Conservation (phyloP, 2,113 vertebrate genomes). For the Vanacampus margaritifer region DNA sequence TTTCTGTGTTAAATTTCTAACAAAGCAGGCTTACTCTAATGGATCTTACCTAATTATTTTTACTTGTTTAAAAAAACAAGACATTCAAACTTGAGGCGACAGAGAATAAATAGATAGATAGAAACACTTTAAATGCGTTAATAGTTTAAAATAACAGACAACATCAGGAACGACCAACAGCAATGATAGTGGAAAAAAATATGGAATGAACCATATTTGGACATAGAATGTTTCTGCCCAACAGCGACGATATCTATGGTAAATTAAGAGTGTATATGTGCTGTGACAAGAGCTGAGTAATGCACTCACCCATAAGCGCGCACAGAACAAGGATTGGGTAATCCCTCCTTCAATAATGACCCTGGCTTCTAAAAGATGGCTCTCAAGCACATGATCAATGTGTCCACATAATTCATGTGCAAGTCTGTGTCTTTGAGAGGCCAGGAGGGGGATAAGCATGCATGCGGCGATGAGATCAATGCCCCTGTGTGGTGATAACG, state of each 20-base stretch:
- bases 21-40: neutral
- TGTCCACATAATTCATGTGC: conserved; percentile 96
- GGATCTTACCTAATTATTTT: neutral
- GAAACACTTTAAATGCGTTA: too few relatives aligned
- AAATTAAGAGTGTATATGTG: conserved; percentile 47
- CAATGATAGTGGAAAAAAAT: too few relatives aligned
- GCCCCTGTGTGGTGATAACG: conserved; percentile 86
- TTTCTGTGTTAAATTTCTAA: neutral
- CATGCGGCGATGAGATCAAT: conserved; percentile 91
- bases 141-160: too few relatives aligned
- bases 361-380: conserved; percentile 93
- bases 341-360: conserved; percentile 90
- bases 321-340: conserved; percentile 71
- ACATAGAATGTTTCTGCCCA: neutral
- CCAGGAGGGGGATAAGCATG: conserved; percentile 63
- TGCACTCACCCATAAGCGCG: conserved; percentile 79
- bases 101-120: too few relatives aligned
- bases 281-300: conserved; percentile 73
- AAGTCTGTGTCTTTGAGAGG: conserved; percentile 85
- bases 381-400: conserved; percentile 99
- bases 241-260: conserved; percentile 23
- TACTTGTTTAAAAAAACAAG: neutral
- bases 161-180: too few relatives aligned
- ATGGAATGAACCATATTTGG: too few relatives aligned
- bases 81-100: neutral